Base-by-base conservation (phyloP, 2,888 invertebrate genomes). In the Noctua pronuba region DNA sequence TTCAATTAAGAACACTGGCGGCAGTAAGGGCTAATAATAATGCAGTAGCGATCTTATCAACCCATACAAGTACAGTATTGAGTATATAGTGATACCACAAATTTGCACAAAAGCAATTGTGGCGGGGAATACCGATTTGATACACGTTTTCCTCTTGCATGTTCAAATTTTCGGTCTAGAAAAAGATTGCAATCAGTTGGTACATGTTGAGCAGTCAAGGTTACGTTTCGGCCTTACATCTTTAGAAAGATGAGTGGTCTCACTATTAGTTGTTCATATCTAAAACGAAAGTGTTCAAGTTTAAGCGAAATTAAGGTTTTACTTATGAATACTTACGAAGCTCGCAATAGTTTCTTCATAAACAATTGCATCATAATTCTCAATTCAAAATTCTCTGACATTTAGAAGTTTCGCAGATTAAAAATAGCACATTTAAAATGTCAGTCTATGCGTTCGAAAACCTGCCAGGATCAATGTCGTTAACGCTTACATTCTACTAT, bases 341-440 rank as follows among this genome's bases (percentile, higher is more conserved):
- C 41, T 44, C 24, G 21, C 1, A 46, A 66, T 21, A 52, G 24
- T 52, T 72, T 35, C 18, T 49, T 28, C 65, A 7, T 35, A 52
- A 28, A 46, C 24, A 38, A 55, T 49, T 65, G 11, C 41, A 80
- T 41, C 21, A 58, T 49, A 18, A 49, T 52, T 67, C 44, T 38
- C n/a, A 31, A 75, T 35, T 44, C 16, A 82, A 67, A 74, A 78
- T 75, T 52, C 55, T 52, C 31, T 73, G 71, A 68, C 77, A 77
- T 86, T 77, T 77, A 52, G 11, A 55, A 62, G 21, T 65, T 49
- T n/a, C 41, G 16, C 52, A 73, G 67, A 77, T 69, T 86, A 66
- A 67, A 87, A 77, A 83, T 77, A 83, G 55, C 60, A 2, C 58
- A 60, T 75, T 74, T 67, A 28, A 85, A 79, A 87, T 79, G 75